phyloP scores from a whole-genome alignment of 2,888 invertebrate genomes.

The Lepidonotus clava region DNA sequence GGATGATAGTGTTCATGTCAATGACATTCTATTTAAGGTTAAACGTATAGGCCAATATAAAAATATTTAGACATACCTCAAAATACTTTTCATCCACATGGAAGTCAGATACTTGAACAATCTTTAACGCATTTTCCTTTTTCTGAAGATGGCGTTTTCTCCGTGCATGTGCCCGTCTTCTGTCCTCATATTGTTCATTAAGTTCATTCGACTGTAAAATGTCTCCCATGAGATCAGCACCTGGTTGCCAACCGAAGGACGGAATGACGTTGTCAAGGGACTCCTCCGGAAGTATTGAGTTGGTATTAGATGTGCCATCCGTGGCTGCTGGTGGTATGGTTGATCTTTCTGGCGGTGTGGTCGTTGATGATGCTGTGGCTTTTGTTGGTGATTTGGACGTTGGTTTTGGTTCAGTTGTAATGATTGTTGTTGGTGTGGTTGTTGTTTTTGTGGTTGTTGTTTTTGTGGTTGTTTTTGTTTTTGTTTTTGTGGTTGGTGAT shows the following conservation, averaged over 20 bases:
- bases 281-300: not conserved
- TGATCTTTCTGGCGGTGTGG: not conserved
- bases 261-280: too few relatives aligned
- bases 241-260: not conserved
- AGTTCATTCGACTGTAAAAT: not conserved
- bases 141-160: not conserved
- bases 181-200: not conserved
- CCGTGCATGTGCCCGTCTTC: not conserved
- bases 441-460: not conserved
- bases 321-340: not conserved
- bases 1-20: too few relatives aligned
- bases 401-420: not conserved
- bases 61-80: conserved; percentile 46
- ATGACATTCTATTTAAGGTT: too few relatives aligned
- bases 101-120: conserved; percentile 59
- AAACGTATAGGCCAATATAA: too few relatives aligned
- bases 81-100: conserved; percentile 57
- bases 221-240: not conserved
- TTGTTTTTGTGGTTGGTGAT: too few relatives aligned
- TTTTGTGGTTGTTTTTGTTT: too few relatives aligned
- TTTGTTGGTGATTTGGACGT: not conserved
- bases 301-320: not conserved
- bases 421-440: not conserved
- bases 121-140: conserved; percentile 37
- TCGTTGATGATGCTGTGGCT: not conserved